These are phyloP conservation scores for Pachyseris speciosa DNA, from an alignment of 64 coral and sea anemone genomes.

Conservation along the genomic window DNA sequence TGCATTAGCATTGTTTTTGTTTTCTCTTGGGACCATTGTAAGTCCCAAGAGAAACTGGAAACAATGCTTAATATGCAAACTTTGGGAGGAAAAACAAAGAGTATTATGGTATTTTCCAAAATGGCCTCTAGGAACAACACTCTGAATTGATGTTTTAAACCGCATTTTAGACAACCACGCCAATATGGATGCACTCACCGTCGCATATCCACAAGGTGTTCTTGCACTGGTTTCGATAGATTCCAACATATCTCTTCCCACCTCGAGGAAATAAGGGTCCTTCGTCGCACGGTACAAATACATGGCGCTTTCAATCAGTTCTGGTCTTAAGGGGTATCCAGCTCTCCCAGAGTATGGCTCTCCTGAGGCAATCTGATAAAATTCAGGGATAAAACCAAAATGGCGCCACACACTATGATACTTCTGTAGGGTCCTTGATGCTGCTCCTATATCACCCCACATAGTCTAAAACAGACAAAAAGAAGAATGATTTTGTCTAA, in stretches of 20 bases:
- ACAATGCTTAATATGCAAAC: no score
- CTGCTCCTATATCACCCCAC: slow-evolving; percentile 93
- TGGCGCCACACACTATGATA: slow-evolving; percentile 97
- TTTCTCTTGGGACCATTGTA: no score
- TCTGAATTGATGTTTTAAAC: neutral
- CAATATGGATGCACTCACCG: slow-evolving; percentile 58
- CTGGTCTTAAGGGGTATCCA: slow-evolving; percentile 92
- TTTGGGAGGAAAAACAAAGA: no score
- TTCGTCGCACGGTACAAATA: slow-evolving; percentile 94
- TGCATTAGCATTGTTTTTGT: no score
- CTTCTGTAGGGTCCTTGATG: slow-evolving; percentile 89
- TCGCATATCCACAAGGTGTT: slow-evolving; percentile 97
- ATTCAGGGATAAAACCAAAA: slow-evolving; percentile 99
- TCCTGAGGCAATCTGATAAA: slow-evolving; percentile 95
- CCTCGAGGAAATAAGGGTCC: slow-evolving; percentile 93
- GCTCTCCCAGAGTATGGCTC: slow-evolving; percentile 80
- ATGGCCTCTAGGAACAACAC: no score
- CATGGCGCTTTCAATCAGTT: slow-evolving; percentile 99
- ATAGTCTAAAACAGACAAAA: slow-evolving; percentile 52
- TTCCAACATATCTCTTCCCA: slow-evolving; percentile 95
- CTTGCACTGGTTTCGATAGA: slow-evolving; percentile 96
- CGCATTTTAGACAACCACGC: no score
- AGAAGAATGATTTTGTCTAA: no score
- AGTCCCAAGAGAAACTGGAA: no score
- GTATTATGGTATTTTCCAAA: no score